Evolutionary conservation across 1,140 invertebrate species (phyloP).

Genomic region (Eriosoma lanigerum): DNA sequence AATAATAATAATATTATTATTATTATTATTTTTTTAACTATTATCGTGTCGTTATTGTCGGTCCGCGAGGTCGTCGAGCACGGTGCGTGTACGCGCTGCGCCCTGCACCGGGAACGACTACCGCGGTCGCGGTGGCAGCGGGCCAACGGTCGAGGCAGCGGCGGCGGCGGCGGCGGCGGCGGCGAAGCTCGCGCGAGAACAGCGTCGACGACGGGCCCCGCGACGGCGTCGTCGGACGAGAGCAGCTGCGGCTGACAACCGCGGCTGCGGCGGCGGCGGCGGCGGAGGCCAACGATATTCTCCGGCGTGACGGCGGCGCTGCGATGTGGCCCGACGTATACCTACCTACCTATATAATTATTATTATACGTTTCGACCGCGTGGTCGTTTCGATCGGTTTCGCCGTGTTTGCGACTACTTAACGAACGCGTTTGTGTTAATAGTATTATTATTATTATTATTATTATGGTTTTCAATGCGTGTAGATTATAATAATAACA

Average conservation of each 20-base stretch:
- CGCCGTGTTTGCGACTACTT: background rate
- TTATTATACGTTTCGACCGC: background rate
- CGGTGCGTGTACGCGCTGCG: background rate
- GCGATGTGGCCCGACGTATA: background rate
- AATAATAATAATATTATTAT: no score
- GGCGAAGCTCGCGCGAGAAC: background rate
- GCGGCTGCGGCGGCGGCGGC: background rate
- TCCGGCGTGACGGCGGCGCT: background rate
- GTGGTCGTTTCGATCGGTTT: background rate
- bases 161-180: background rate
- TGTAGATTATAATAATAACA: no score
- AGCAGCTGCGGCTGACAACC: background rate
- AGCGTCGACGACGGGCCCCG: background rate
- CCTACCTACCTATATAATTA: no score
- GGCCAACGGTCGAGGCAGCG: no score
- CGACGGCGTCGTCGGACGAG: background rate
- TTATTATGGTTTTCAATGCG: no score
- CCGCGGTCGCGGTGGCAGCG: background rate
- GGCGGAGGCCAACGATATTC: background rate
- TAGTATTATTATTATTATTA: no score
- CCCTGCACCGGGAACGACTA: slow-evolving; percentile 10
- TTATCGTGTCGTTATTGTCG: no score
- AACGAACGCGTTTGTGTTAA: no score
- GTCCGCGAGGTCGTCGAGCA: background rate
- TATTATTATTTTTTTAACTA: no score